Evolutionary conservation across 2,113 vertebrate genomes (phyloP).

Genomic region (Platycercus adscitus): DNA sequence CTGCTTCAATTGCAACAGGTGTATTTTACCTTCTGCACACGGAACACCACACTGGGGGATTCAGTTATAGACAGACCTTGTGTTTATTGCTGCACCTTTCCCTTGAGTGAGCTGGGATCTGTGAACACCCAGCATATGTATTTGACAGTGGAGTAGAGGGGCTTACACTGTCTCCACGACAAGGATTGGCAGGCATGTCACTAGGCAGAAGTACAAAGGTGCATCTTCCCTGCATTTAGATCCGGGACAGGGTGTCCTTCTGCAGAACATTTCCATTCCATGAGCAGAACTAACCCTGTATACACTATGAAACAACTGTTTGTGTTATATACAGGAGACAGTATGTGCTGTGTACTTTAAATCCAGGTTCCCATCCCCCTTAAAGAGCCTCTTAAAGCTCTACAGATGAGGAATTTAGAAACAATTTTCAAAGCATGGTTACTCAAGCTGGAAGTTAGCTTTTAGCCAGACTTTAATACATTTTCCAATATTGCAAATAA

Average conservation of each 20-base stretch:
- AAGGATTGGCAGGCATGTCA: not conserved
- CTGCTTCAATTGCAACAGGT: not conserved
- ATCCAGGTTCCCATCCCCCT: not conserved
- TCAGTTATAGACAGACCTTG: not conserved
- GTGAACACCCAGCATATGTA: not conserved
- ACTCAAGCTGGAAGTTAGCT: constrained; percentile 59
- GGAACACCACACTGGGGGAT: accelerated
- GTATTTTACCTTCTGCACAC: not conserved
- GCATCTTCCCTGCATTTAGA: not conserved
- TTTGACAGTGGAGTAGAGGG: not conserved
- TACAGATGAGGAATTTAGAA: constrained; percentile 45
- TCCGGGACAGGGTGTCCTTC: not conserved
- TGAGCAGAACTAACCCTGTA: not conserved
- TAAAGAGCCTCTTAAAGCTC: not conserved
- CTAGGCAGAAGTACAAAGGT: not conserved
- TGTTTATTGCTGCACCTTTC: not conserved
- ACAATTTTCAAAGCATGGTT: constrained; percentile 53
- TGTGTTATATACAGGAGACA: not conserved
- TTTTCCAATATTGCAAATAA: constrained; percentile 39
- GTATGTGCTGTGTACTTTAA: not conserved
- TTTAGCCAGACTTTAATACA: constrained; percentile 35
- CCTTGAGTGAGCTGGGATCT: not conserved
- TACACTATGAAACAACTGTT: not conserved
- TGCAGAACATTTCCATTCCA: not conserved
- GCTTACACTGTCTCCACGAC: accelerated